Evolutionary conservation across 2,797 vertebrate genomes (phyloP).

Genomic region (Synanceia verrucosa): DNA sequence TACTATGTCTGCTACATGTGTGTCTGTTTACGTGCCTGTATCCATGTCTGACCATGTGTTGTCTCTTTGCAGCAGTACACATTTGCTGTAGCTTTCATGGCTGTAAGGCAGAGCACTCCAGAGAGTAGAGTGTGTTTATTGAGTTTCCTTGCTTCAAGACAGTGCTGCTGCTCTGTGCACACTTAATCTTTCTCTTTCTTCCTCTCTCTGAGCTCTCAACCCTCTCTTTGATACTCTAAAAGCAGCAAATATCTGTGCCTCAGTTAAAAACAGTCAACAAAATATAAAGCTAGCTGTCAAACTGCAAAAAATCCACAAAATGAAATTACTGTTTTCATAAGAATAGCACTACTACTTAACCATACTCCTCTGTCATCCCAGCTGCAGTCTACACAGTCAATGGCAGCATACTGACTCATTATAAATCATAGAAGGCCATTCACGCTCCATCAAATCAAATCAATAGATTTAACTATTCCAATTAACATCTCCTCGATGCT

Average conservation of each 20-base stretch:
- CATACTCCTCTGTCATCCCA: conserved; percentile 1
- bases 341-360: background rate
- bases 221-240: background rate
- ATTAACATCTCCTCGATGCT: conserved; percentile 46
- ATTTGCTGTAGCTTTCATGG: conserved; percentile 29
- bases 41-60: conserved; percentile 35
- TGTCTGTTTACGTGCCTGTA: background rate
- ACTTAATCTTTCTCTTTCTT: conserved; percentile 1
- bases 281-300: conserved; percentile 4
- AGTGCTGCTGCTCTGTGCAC: conserved; percentile 20
- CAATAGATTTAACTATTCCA: conserved; percentile 38
- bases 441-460: conserved; percentile 29
- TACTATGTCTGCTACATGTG: conserved; percentile 7
- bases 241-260: conserved; percentile 9
- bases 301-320: background rate
- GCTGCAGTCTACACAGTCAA: conserved; percentile 25
- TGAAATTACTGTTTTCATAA: background rate
- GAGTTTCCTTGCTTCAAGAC: conserved; percentile 46
- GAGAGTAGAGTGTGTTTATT: conserved; percentile 69
- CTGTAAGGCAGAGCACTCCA: conserved; percentile 60
- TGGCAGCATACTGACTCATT: conserved; percentile 26
- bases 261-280: background rate
- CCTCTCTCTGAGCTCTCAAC: background rate
- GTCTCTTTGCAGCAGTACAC: conserved; percentile 39
- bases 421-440: conserved; percentile 45